Base-by-base conservation (phyloP, 2,113 vertebrate species). In the Psittacus erithacus region DNA sequence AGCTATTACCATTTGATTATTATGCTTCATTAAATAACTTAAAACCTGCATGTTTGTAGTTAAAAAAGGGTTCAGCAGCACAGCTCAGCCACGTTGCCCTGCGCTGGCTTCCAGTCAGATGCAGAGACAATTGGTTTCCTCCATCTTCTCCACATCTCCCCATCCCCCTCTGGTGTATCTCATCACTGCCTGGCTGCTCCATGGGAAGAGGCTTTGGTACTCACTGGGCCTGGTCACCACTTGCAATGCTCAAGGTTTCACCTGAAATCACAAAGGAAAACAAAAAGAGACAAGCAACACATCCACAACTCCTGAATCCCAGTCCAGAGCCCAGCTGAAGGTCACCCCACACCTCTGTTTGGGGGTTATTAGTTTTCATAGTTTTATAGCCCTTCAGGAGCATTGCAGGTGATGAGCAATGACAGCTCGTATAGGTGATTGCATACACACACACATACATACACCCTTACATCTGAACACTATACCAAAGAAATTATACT, bases 11-110 rank as follows among this genome's bases (percentile, higher is more conserved):
- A 31, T 63, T 92, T 57, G 79, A 73, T 90, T 93, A 90, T 10
- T 62, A 67, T 13, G 52, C 90, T 77, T 91, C 85, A 88, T 76
- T 94, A 87, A 90, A 71, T 73, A 84, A 71, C 65, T 82, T 79
- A 90, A 85, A 87, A 57, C 74, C 84, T 17, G 17, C 31, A 35
- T 12, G 35, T 46, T 20, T 87, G 75, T 55, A 49, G 53, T 65
- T 27, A 57, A 82, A 75, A 82, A 63, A 75, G 24, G 2, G 19
- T 10, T 84, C 27, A 52, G 73, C 39, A 31, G 55, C 62, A 14
- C 50, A 35, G 69, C 73, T 46, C 52, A 10, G 47, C 2, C 2
- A 8, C 0, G 1, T 13, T 17, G 28, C 62, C 38, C 60, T 64
- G 59, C 5, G 6, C 35, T 43, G 50, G 22, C 60, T 82, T 38